Conservation (phyloP, 1,140 invertebrate genomes). For the Orchesella cincta region DNA sequence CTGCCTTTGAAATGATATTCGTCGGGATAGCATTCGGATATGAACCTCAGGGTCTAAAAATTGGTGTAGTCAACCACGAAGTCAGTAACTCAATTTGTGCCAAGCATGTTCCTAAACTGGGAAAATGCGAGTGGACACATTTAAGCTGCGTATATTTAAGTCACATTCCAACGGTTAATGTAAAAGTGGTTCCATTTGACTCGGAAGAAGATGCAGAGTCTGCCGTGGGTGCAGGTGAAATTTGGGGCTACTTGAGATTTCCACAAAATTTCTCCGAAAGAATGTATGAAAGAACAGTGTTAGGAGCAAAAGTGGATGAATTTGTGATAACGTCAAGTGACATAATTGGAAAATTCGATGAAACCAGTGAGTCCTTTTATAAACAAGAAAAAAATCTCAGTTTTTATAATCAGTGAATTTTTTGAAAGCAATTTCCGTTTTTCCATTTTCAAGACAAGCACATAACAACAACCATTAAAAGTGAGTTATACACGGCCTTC, state of each 20-base stretch:
- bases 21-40: neutral
- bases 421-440: no score
- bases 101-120: neutral
- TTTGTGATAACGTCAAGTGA: neutral
- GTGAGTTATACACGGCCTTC: neutral
- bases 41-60: neutral
- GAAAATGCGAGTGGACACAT: constrained; percentile 12
- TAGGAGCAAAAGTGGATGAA: neutral
- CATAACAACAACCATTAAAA: neutral
- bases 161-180: neutral
- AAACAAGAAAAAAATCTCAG: neutral
- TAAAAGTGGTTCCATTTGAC: neutral
- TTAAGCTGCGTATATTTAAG: neutral
- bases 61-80: neutral
- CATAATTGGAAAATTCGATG: neutral
- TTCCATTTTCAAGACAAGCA: neutral
- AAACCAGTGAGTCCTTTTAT: neutral
- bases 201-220: neutral
- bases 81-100: neutral
- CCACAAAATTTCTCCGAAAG: neutral
- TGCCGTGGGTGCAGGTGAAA: neutral
- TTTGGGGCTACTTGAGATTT: constrained; percentile 10
- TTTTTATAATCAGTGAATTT: neutral
- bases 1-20: no score
- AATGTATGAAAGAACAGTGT: neutral